A percentile compares a stretch with the other conserved stretches of the same genome.
phyloP scores from a whole-genome alignment of 2,113 vertebrate species.

The Pelecanoides urinatrix region DNA sequence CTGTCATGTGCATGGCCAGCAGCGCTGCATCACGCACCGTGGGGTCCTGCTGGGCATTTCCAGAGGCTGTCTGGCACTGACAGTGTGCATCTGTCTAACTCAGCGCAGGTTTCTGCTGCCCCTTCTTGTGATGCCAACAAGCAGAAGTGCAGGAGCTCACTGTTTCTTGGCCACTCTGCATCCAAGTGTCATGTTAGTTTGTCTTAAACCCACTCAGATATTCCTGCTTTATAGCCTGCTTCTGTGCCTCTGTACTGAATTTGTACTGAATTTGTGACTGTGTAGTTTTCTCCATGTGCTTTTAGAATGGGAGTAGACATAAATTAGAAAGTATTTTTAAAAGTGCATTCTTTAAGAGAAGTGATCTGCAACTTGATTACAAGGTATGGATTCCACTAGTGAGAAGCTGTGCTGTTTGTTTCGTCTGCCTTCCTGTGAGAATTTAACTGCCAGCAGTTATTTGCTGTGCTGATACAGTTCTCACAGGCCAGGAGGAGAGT shows the following conservation, averaged over 20 bases:
- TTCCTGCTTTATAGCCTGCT: neutral
- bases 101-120: neutral
- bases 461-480: neutral
- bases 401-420: neutral
- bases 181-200: neutral
- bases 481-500: neutral
- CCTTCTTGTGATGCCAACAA: neutral
- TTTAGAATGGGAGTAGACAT: neutral
- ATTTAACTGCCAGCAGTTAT: neutral
- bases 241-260: neutral
- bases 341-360: neutral
- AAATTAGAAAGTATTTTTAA: neutral
- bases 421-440: neutral
- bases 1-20: neutral
- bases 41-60: neutral
- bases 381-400: neutral
- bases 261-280: neutral
- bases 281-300: neutral
- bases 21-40: fast-evolving
- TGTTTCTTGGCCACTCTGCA: neutral
- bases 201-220: neutral
- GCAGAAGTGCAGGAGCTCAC: neutral
- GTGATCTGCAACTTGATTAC: neutral
- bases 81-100: neutral
- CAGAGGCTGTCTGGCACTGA: neutral